Base-by-base conservation (phyloP, 1,140 invertebrate species). In the Heliconius nattereri region DNA sequence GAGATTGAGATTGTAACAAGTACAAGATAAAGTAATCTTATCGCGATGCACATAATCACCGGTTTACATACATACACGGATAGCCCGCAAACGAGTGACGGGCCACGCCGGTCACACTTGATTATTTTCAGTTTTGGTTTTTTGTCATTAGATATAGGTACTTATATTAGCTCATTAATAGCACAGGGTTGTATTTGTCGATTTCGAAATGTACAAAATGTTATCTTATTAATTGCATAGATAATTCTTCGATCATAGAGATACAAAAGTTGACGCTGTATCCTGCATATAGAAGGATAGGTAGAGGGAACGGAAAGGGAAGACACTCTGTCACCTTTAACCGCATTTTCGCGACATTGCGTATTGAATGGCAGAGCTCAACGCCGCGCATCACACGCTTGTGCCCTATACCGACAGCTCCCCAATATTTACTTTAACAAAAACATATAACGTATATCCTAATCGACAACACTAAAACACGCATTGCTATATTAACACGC, bases 81-180 rank as follows among this genome's bases (percentile, higher is more conserved):
- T 81, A 81, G 84, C 82, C 84, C 73, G 83, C 81, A 83, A 82
- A 78, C 83, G 70, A 82, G 83, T 89, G 87, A 87, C 76, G 81
- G 78, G 76, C 79, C 80, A 83, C 78, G 83, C 82, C 81, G 83
- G 86, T 91, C 89, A 91, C 90, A 91, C 86, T 81, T 87, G 85
- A 88, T 91, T 91, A 89, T 90, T 90, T 89, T 89, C 85, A 87
- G 81, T 89, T 89, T 91, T 85, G 87, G 83, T 88, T 91, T 83
- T 92, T 90, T 91, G 80, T 87, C 85, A 83, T 86, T 83, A 90
- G 85, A 87, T 85, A 82, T 26, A 45, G 3, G 13, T 45, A 13
- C 11, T 66, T 66, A 16, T 66, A 66, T 84, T 86, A 85, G 85
- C 87, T 89, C 85, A 83, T 85, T 81, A 74, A 82, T 81, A 80